Conservation (phyloP, 2,113 vertebrate genomes). For the rabbit (Oryctolagus cuniculus) region DNA sequence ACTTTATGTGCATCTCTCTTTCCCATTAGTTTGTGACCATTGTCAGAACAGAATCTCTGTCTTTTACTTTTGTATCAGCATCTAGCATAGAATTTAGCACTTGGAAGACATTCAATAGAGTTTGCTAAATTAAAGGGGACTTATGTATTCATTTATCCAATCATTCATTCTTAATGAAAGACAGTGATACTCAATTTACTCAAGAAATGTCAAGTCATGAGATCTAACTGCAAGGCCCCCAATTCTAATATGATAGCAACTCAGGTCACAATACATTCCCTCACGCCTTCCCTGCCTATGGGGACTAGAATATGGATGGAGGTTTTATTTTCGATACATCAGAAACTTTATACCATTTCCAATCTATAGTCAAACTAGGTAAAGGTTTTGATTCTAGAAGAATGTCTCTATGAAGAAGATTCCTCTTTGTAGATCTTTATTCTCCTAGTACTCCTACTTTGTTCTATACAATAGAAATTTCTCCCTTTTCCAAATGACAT, state of each 20-base stretch:
- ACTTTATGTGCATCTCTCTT: background rate
- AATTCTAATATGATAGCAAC: background rate
- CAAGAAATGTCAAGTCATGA: background rate
- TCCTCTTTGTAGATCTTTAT: background rate
- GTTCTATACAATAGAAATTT: background rate
- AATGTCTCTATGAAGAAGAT: background rate
- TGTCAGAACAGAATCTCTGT: background rate
- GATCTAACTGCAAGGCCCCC: background rate
- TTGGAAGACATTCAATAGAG: background rate
- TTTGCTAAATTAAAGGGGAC: background rate
- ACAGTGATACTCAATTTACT: background rate
- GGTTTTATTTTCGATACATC: constrained; percentile 24
- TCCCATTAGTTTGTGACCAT: background rate
- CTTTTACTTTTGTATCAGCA: background rate
- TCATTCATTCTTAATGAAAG: constrained; percentile 35
- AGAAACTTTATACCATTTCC: background rate
- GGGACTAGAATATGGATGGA: background rate
- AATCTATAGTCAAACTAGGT: background rate
- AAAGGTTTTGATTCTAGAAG: constrained; percentile 19
- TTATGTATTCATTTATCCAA: background rate
- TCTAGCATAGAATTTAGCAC: background rate
- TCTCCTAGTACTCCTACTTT: background rate
- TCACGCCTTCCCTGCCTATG: background rate
- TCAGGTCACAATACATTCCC: background rate
- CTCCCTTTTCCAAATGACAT: constrained; percentile 3